These are phyloP conservation scores for Anhinga anhinga DNA, from an alignment of 2,113 vertebrate species.

Conservation along the genomic window DNA sequence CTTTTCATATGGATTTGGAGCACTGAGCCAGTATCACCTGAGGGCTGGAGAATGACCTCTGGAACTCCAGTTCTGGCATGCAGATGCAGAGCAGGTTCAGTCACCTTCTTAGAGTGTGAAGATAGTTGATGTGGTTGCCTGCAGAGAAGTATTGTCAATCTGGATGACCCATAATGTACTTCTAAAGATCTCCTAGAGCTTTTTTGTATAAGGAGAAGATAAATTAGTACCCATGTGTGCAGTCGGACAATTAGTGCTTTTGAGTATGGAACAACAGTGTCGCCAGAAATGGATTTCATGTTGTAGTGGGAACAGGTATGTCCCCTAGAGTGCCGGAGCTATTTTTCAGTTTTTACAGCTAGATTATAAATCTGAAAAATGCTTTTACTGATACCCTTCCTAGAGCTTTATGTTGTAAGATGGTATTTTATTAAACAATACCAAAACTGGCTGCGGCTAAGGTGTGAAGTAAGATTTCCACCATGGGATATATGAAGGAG, in stretches of 20 bases:
- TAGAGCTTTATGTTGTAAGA: neutral
- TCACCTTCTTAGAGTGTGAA: neutral
- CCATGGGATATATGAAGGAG: neutral
- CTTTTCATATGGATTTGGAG: neutral
- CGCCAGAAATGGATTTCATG: neutral
- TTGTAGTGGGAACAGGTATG: neutral
- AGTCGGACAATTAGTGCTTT: neutral
- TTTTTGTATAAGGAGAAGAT: neutral
- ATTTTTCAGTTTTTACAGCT: neutral
- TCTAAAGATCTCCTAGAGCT: neutral
- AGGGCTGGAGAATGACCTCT: neutral
- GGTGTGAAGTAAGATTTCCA: neutral
- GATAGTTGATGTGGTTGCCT: neutral
- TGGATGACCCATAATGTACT: neutral
- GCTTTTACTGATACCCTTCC: neutral
- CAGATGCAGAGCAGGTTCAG: neutral
- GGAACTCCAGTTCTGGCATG: neutral
- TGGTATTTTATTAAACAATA: neutral
- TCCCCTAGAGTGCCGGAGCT: neutral
- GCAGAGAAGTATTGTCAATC: neutral
- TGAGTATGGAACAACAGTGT: neutral
- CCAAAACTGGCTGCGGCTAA: neutral
- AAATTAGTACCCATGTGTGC: neutral
- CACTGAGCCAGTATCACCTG: neutral
- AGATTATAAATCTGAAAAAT: neutral